Evolutionary conservation across 2,888 invertebrate species (phyloP), one percentile per base, ranked within the genome.

Genomic region (Drosophila peninsularis): DNA sequence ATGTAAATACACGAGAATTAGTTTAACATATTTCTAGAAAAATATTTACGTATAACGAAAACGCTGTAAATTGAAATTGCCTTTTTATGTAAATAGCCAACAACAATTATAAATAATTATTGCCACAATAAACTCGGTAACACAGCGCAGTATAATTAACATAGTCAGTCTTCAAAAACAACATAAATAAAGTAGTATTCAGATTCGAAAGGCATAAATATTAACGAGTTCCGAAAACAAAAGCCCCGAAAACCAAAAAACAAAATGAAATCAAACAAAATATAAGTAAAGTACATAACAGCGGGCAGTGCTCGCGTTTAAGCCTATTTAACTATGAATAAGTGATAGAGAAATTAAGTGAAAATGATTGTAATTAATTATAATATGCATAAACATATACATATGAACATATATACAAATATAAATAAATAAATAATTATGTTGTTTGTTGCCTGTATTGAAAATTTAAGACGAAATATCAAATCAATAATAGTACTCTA

Each of bases 381-480:
- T 57, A 62, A 57, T n/a, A 60, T 62, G 37, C 53, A 71, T 39
- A 50, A 75, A 52, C 10, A 62, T 50, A 71, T 13, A 61, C 32
- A 61, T 42, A 68, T 34, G 57, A 30, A 58, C 6, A 45, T 13
- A 58, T 44, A 55, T 24, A 62, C 27, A 55, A 10, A 52, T 11
- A 62, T 57, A 75, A 42, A 68, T 42, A 56, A 49, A 75, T 56
- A 66, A 70, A 54, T 71, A 78, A 80, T 70, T 80, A 66, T 71
- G 77, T 76, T 82, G 82, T 86, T 86, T 82, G 85, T 86, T 85
- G 84, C 79, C 82, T 79, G 79, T 81, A 82, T 54, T 72, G 42
- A 70, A 67, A 54, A 67, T 44, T 45, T 55, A 78, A 82, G 70
- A 75, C 55, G 36, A 61, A 55, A 75, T 66, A 77, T 69, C 68